These are phyloP conservation scores for Panthera uncia DNA, from an alignment of 2,113 vertebrate genomes.

Conservation along the genomic window DNA sequence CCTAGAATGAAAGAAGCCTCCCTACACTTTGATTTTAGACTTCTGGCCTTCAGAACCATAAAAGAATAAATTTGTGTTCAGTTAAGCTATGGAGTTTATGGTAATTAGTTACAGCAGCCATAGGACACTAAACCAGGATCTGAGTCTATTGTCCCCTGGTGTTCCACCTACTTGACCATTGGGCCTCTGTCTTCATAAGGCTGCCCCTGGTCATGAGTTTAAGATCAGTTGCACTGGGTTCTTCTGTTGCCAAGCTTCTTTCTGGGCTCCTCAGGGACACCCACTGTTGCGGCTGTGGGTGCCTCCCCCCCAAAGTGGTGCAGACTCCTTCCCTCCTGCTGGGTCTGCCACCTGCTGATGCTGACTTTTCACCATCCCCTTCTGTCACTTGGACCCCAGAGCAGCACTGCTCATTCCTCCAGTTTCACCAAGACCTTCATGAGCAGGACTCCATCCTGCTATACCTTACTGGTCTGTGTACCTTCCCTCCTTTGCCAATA, in stretches of 20 bases:
- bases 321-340: not conserved
- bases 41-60: not conserved
- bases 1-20: not conserved
- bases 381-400: not conserved
- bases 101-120: not conserved
- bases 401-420: not conserved
- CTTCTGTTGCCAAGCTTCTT: not conserved
- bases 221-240: not conserved
- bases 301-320: too few relatives aligned
- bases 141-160: not conserved
- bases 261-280: not conserved
- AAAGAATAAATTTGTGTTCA: not conserved
- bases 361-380: not conserved
- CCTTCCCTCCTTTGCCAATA: not conserved
- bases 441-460: not conserved
- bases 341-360: accelerated
- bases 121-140: not conserved
- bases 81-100: not conserved
- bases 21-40: not conserved
- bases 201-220: not conserved
- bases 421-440: not conserved
- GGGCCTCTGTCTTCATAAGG: not conserved
- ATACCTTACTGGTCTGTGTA: not conserved
- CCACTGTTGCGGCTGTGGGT: not conserved
- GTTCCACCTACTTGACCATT: not conserved